A percentile compares a stretch with the other conserved stretches of the same genome.
Evolutionary conservation across 2,888 invertebrate genomes (phyloP).

Genomic region (Poecilobothrus nobilitatus): DNA sequence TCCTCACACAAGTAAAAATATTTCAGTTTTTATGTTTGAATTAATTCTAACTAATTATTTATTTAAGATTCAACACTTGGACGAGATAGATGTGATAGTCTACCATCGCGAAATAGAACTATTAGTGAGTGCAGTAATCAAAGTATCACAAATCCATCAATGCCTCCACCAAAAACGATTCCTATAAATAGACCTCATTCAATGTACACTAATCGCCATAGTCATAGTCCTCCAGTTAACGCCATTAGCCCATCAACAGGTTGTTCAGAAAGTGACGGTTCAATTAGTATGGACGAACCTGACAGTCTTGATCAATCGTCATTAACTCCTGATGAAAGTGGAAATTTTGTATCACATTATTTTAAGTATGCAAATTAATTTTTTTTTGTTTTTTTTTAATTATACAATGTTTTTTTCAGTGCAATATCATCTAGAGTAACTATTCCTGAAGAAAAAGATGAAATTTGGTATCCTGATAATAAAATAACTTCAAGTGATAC

Average conservation of each 20-base stretch:
- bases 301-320: constrained; percentile 51
- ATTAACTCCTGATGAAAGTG: constrained; percentile 52
- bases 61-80: constrained; percentile 34
- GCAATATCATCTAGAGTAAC: constrained; percentile 34
- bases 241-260: constrained; percentile 55
- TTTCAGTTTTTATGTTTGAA: not conserved
- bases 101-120: constrained; percentile 64
- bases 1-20: constrained; percentile 22
- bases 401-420: constrained; percentile 15
- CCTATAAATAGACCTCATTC: constrained; percentile 43
- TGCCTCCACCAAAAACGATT: constrained; percentile 42
- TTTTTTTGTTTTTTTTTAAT: constrained; percentile 10
- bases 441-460: constrained; percentile 56
- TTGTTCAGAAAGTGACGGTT: constrained; percentile 60
- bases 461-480: constrained; percentile 29
- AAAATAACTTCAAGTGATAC: constrained; percentile 14
- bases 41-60: not conserved
- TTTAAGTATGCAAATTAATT: constrained; percentile 30
- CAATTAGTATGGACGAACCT: constrained; percentile 56
- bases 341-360: constrained; percentile 31
- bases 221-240: constrained; percentile 43
- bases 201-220: constrained; percentile 40
- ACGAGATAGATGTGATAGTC: constrained; percentile 72
- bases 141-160: constrained; percentile 34
- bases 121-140: constrained; percentile 51